Base-by-base conservation (phyloP, 1,140 invertebrate genomes). In the Heliothis subflexa region DNA sequence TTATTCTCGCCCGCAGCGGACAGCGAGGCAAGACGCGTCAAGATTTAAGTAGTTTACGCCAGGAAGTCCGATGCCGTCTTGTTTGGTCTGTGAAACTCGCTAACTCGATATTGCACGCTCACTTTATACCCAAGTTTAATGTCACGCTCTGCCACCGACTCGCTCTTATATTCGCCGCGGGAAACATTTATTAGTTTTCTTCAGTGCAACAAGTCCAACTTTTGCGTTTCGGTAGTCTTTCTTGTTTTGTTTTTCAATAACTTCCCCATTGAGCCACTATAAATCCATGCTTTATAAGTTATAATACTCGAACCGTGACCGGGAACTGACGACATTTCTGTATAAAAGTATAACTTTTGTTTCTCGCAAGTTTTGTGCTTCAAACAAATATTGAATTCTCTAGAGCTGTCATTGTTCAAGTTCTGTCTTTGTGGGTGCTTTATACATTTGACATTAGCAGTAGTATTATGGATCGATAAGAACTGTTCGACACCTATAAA, bases 1-100 rank as follows among this genome's bases (percentile, higher is more conserved):
- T 83, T 81, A 83, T 83, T 85, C 66, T 76, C 74, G 82, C 83
- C 80, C 80, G 79, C 74, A 73, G 74, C 79, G 79, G 79, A 64
- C 74, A 72, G 71, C 81, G 76, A 47, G 62, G 61, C 50, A 79
- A 82, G 68, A 78, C 80, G 83, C 86, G 85, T 88, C 86, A 88
- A 90, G 90, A 91, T 92, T 89, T 93, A 92, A 93, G 89, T 93
- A 89, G 91, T 92, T 92, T 90, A 87, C 83, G 84, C 68, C 84
- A 83, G 86, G 88, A 88, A 91, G 84, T 88, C 83, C 62, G 82
- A 78, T 73, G 81, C 73, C 77, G 81, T 81, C 85, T 85, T 88
- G 86, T 87, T 87, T 84, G 86, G 81, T 83, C 85, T 86, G 81
- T 61, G 76, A 73, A 79, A 82, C 74, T 85, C 81, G 82, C 91